phyloP scores from a whole-genome alignment of 2,888 invertebrate genomes.

The Fragum sueziense region DNA sequence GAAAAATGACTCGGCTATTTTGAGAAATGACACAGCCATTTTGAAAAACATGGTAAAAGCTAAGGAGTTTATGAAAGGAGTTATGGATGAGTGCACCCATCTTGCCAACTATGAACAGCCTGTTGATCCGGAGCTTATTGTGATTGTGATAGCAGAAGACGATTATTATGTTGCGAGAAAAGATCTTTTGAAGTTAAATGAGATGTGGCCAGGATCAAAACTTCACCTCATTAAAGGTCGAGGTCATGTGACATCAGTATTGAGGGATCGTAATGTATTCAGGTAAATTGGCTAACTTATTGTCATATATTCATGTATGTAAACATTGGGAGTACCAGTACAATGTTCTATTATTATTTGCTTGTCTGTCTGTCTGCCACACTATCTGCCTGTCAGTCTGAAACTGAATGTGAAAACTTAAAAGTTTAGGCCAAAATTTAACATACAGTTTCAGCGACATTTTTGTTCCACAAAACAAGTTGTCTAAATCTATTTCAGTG shows the following conservation, averaged over 20 bases:
- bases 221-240: slow-evolving; percentile 91
- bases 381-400: no score
- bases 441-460: no score
- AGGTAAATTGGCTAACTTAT: slow-evolving; percentile 90
- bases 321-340: no score
- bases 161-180: slow-evolving; percentile 93
- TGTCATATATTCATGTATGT: no score
- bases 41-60: slow-evolving; percentile 13
- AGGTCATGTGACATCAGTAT: slow-evolving; percentile 88
- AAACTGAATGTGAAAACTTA: no score
- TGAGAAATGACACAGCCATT: no score
- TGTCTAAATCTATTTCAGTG: no score
- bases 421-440: no score
- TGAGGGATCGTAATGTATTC: slow-evolving; percentile 93
- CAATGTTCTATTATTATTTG: no score
- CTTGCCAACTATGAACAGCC: slow-evolving; percentile 93
- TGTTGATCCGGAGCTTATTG: slow-evolving; percentile 93
- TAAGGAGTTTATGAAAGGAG: slow-evolving; percentile 91
- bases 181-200: slow-evolving; percentile 90
- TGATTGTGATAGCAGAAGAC: slow-evolving; percentile 93
- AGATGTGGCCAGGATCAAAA: slow-evolving; percentile 96
- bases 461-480: no score
- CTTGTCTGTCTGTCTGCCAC: no score
- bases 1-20: no score
- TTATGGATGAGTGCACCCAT: slow-evolving; percentile 99